Evolutionary conservation across 2,888 invertebrate genomes (phyloP).

Genomic region (Ophion costatus): DNA sequence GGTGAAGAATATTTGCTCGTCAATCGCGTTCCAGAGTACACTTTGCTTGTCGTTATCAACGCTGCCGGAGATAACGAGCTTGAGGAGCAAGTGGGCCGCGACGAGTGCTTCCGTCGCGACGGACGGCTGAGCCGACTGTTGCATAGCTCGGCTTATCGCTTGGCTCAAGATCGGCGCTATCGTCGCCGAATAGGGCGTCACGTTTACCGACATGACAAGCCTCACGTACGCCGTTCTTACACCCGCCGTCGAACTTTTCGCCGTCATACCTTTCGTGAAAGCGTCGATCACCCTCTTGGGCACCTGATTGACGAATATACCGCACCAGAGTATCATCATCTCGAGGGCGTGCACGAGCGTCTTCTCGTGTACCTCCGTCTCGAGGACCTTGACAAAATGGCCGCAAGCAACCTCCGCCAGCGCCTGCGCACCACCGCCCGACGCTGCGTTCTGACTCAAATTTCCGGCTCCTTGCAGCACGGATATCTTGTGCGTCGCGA

Average conservation of each 20-base stretch:
- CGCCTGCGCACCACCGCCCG: constrained; percentile 85
- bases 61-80: constrained; percentile 85
- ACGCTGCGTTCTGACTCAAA: constrained; percentile 89
- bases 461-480: constrained; percentile 92
- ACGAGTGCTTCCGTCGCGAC: constrained; percentile 89
- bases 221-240: constrained; percentile 92
- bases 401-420: constrained; percentile 87
- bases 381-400: constrained; percentile 91
- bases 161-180: constrained; percentile 88
- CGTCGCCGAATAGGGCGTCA: constrained; percentile 71
- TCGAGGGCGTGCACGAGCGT: constrained; percentile 92
- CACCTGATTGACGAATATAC: constrained; percentile 87
- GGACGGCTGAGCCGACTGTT: constrained; percentile 90
- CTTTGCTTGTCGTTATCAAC: constrained; percentile 84
- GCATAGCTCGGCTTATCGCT: constrained; percentile 90
- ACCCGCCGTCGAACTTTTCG: constrained; percentile 91
- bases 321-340: constrained; percentile 92
- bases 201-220: constrained; percentile 85
- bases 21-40: constrained; percentile 88
- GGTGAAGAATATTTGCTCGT: constrained; percentile 92
- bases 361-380: constrained; percentile 96
- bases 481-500: constrained; percentile 94
- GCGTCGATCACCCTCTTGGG: constrained; percentile 88
- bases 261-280: constrained; percentile 89
- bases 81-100: constrained; percentile 88